phyloP scores from a whole-genome alignment of 2,888 invertebrate species.

The Frankliniella intonsa region DNA sequence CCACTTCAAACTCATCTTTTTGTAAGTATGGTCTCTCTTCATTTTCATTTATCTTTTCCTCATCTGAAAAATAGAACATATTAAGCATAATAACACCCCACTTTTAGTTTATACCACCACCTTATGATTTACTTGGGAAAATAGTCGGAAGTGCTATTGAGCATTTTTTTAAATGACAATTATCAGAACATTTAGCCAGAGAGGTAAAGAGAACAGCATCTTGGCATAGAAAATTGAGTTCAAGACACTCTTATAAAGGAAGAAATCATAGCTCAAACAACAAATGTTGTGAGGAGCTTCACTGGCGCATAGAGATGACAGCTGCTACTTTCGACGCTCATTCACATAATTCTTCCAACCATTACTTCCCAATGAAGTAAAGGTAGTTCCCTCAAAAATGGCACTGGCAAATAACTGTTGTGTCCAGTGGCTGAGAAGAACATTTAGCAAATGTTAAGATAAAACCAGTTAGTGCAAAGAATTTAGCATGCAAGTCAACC shows the following conservation, averaged over 20 bases:
- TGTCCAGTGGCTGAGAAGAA: conserved; percentile 1
- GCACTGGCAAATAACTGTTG: background rate
- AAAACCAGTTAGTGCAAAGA: too few species aligned
- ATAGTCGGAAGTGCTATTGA: too few species aligned
- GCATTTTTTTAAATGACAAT: too few species aligned
- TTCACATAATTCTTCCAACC: conserved; percentile 31
- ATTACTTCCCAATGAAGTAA: background rate
- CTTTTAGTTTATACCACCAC: conserved; percentile 28
- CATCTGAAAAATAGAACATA: conserved; percentile 57
- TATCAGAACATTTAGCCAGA: too few species aligned
- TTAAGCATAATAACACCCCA: conserved; percentile 32
- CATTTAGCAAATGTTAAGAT: background rate
- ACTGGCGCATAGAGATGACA: too few species aligned
- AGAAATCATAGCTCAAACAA: too few species aligned
- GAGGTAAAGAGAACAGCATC: background rate
- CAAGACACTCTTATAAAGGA: too few species aligned
- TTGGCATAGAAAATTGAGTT: background rate
- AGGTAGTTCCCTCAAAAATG: background rate
- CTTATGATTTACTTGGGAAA: too few species aligned
- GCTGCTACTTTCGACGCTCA: too few species aligned
- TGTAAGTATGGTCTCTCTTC: conserved; percentile 69
- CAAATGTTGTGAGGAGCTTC: too few species aligned
- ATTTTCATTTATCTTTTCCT: conserved; percentile 70
- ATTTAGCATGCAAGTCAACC: too few species aligned
- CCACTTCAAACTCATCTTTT: conserved; percentile 75